These are phyloP conservation scores for Hydroisotoma schaefferi DNA, from an alignment of 2,888 invertebrate species.

Conservation along the genomic window DNA sequence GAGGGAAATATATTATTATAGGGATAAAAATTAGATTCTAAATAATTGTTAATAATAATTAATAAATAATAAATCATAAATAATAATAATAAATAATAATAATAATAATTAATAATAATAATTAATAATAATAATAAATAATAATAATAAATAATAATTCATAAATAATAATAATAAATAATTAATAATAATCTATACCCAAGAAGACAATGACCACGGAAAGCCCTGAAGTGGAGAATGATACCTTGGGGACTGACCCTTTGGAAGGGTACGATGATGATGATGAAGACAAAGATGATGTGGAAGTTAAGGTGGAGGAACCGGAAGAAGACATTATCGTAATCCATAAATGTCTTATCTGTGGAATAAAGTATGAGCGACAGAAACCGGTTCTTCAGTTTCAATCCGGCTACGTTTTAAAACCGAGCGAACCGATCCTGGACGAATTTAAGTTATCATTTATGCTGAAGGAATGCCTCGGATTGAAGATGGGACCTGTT, in stretches of 20 bases:
- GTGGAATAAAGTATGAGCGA: background rate
- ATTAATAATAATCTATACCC: too few species aligned
- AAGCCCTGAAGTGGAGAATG: background rate
- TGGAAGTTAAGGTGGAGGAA: background rate
- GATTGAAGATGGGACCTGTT: background rate
- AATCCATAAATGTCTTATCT: background rate
- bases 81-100: too few species aligned
- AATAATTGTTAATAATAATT: too few species aligned
- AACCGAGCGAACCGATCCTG: background rate
- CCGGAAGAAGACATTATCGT: background rate
- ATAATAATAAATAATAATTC: too few species aligned
- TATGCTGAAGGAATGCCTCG: background rate
- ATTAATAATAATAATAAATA: too few species aligned
- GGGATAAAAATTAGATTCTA: too few species aligned
- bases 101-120: too few species aligned
- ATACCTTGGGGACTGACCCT: too few species aligned
- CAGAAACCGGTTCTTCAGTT: background rate
- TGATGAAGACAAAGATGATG: background rate
- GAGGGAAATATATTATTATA: too few species aligned
- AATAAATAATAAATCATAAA: too few species aligned
- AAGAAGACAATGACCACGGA: background rate
- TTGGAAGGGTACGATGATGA: too few species aligned
- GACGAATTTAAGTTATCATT: constrained; percentile 4
- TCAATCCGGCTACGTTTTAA: background rate
- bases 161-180: too few species aligned